Evolutionary conservation across 2,888 invertebrate species (phyloP), one percentile per base, ranked within the genome.

Genomic region (Andrena haemorrhoa): DNA sequence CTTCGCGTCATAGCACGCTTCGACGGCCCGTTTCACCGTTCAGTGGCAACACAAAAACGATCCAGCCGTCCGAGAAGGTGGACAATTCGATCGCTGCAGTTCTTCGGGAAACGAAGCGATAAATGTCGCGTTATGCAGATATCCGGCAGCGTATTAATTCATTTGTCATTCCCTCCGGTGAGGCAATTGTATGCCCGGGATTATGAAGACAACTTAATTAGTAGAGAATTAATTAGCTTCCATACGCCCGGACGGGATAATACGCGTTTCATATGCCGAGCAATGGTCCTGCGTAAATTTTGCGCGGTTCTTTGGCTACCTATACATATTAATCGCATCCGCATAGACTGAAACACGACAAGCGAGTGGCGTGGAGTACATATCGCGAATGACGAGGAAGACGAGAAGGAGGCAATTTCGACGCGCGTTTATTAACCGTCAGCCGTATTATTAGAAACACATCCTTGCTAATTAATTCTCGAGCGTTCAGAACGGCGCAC

Each of bases 141-240:
- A 49, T 61, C 49, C 56, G 81, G 2, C 68, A 23, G 49, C 31
- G 35, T 66, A 80, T 80, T 80, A 72, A 72, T 80, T 80, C 72
- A 72, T 80, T 78, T 80, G 68, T 71, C 85, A 61, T 85, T 79
- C 58, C 68, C 58, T 16, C 51, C 76, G 73, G 69, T 41, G 75
- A 61, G 41, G 60, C 75, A 73, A 83, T 83, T 86, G 63, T 68
- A 63, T 56, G 23, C 23, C 41, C n/a, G 49, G 81, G 63, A 72
- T 80, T 80, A 80, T 35, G 81, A 72, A 63, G 69, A 73, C 49
- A 65, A 82, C 82, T 82, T 82, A 83, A 83, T 83, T 83, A 79
- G 69, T 56, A 71, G 84, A 65, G 60, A 84, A 83, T 83, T 83
- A 83, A 83, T 83, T 83, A 83, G 69, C 64, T 72, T 65, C 60